Conservation (phyloP, 2,888 invertebrate genomes). For the Panopea generosa region DNA sequence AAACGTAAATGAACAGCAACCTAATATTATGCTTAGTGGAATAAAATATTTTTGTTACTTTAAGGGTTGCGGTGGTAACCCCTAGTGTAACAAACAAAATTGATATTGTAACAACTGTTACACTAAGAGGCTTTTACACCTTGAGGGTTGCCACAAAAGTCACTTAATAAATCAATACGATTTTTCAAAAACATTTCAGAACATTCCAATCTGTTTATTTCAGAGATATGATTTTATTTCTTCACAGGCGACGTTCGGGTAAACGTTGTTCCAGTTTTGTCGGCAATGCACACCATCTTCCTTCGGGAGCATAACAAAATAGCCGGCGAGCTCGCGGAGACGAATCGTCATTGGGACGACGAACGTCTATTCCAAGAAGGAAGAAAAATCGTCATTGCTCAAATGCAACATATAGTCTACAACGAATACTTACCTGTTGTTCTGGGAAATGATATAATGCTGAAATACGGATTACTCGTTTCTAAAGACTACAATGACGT, state of each 20-base stretch:
- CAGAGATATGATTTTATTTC: too few species aligned
- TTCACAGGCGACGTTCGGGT: constrained; percentile 93
- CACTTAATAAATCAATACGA: too few species aligned
- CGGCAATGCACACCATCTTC: constrained; percentile 93
- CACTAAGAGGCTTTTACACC: too few species aligned
- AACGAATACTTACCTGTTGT: constrained; percentile 90
- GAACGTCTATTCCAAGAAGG: constrained; percentile 73
- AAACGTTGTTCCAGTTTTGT: constrained; percentile 94
- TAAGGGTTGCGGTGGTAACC: too few species aligned
- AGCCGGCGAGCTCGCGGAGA: constrained; percentile 90
- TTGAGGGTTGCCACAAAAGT: too few species aligned
- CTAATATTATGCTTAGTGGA: too few species aligned
- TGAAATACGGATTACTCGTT: constrained; percentile 22
- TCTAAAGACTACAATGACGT: constrained; percentile 3
- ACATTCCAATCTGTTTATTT: too few species aligned
- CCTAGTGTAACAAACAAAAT: too few species aligned
- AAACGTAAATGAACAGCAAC: too few species aligned
- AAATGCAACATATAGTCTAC: constrained; percentile 87
- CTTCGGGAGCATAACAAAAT: constrained; percentile 93
- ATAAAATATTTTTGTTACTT: too few species aligned
- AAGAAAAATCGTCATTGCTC: constrained; percentile 90
- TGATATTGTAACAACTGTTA: too few species aligned
- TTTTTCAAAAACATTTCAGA: too few species aligned
- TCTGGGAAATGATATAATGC: constrained; percentile 84
- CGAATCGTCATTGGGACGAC: constrained; percentile 93